phyloP scores from a whole-genome alignment of 2,113 vertebrate genomes.

The Hippoglossus stenolepis region DNA sequence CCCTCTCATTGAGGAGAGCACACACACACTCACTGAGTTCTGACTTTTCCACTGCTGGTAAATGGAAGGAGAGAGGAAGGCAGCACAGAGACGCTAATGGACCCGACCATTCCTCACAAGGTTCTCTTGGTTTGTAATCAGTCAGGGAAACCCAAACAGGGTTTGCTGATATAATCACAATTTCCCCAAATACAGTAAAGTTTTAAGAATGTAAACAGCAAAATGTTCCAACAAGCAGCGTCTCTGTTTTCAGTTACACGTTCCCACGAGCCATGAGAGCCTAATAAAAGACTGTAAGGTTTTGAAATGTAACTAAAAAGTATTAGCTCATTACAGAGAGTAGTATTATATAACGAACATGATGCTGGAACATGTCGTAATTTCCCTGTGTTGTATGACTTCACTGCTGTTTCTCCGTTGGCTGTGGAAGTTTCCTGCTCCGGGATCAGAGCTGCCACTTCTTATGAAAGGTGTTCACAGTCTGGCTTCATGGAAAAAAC shows the following conservation, averaged over 20 bases:
- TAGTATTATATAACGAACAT: neutral
- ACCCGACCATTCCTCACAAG: slow-evolving; percentile 20
- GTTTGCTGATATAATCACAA: slow-evolving; percentile 29
- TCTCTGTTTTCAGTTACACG: neutral
- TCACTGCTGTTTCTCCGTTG: slow-evolving; percentile 34
- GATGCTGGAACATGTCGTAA: neutral
- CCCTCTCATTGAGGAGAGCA: slow-evolving; percentile 32
- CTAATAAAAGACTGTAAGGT: slow-evolving; percentile 4
- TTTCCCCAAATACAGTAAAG: slow-evolving; percentile 25
- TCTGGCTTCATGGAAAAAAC: slow-evolving; percentile 22
- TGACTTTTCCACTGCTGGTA: slow-evolving; percentile 51
- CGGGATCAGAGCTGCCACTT: neutral
- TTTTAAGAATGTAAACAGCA: slow-evolving; percentile 42
- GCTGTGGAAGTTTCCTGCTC: slow-evolving; percentile 25
- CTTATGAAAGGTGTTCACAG: slow-evolving; percentile 30
- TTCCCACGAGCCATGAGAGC: slow-evolving; percentile 2
- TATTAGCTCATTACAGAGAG: neutral
- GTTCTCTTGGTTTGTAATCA: slow-evolving; percentile 48
- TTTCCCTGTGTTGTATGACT: slow-evolving; percentile 30
- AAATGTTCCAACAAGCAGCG: slow-evolving; percentile 9
- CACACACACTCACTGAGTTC: slow-evolving; percentile 21
- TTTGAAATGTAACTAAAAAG: neutral
- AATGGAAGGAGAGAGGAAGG: slow-evolving; percentile 38
- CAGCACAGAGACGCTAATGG: slow-evolving; percentile 55
- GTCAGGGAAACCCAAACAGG: slow-evolving; percentile 38